phyloP scores from a whole-genome alignment of 1,140 invertebrate species.

The Pseudomyrmex gracilis region DNA sequence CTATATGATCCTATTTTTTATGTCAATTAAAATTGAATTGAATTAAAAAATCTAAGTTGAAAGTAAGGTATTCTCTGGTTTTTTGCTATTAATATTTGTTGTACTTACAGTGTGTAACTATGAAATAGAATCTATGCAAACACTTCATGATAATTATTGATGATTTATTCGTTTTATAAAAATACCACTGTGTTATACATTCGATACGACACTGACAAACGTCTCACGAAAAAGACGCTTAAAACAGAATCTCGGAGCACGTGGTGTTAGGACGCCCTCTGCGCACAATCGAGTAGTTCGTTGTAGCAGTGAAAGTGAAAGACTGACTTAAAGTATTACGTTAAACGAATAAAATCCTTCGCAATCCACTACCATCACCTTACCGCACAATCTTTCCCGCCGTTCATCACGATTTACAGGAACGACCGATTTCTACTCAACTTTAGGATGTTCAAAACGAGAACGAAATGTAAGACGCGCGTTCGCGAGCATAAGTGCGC shows the following conservation, averaged over 20 bases:
- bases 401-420: slow-evolving; percentile 1
- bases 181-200: background rate
- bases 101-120: no score
- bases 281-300: slow-evolving; percentile 70
- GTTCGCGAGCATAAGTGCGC: no score
- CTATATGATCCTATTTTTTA: no score
- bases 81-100: no score
- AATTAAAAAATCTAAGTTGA: no score
- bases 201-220: background rate
- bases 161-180: no score
- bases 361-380: slow-evolving; percentile 80
- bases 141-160: no score
- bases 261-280: slow-evolving; percentile 56
- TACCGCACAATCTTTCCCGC: background rate
- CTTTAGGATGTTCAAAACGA: no score
- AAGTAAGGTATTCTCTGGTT: no score
- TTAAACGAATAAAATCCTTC: slow-evolving; percentile 82
- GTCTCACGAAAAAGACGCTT: slow-evolving; percentile 5
- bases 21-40: no score
- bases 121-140: background rate
- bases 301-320: slow-evolving; percentile 83
- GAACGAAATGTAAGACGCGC: no score
- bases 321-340: slow-evolving; percentile 82
- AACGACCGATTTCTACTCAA: background rate
- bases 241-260: slow-evolving; percentile 40